Evolutionary conservation across 2,888 invertebrate species (phyloP), one percentile per base, ranked within the genome.

Genomic region (Epinotia bilunana): DNA sequence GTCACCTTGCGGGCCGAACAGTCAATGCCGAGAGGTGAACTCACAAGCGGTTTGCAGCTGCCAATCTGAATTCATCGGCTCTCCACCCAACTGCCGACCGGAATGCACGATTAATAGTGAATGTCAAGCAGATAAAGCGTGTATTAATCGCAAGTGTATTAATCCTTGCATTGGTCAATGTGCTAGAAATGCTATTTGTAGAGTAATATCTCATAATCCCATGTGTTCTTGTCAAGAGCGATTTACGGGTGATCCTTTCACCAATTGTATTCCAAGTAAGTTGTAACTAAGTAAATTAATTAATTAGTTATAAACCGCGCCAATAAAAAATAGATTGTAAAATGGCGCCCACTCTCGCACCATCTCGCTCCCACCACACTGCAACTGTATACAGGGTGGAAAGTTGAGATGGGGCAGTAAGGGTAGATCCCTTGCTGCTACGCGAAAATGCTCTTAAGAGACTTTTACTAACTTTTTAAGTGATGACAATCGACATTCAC

Each of bases 61-160:
- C 80, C 92, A 96, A 76, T 92, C 95, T 11, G 95, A 96, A 77
- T 97, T 96, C 82, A 94, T 96, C 79, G 97, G 98, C 11, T 95
- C 95, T 81, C 97, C 98, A 60, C 96, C 96, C n/a, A 95, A 95
- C 57, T 98, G 97, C 84, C 94, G 97, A 80, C 97, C 97, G 0
- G 97, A 97, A 91, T 97, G 97, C 84, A 96, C 97, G 6, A 96
- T 96, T 79, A 97, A 96, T 79, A 96, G 97, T 4, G 97, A 98
- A 87, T 98, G 98, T 88, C 91, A 96, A 4, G 94, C 95, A 74
- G 96, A 96, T 69, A 96, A 95, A 87, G 96, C 98, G 7, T 98
- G 98, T 84, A 93, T 96, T 58, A 96, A 96, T 80, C 95, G 96
- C 78, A 97, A 96, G 90, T 98, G 98, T 85, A 94, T 95, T 68